phyloP scores from a whole-genome alignment of 1,140 invertebrate genomes.

The Drosophila subpulchrella region DNA sequence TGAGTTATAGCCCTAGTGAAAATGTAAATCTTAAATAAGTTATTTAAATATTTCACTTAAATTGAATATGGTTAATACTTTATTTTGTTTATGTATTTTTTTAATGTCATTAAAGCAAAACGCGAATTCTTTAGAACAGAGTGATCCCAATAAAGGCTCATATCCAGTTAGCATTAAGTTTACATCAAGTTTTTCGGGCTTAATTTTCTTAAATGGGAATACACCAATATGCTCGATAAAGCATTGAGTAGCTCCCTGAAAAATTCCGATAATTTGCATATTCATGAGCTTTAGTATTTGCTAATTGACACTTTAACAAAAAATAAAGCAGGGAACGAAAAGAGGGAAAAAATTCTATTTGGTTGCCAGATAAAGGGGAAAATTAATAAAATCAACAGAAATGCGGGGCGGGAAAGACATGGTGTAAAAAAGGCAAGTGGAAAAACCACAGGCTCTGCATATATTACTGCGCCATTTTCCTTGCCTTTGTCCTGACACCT shows the following conservation, averaged over 20 bases:
- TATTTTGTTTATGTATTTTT: too few species aligned
- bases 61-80: not conserved
- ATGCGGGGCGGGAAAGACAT: conserved; percentile 15
- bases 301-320: conserved; percentile 76
- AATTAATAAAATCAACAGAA: conserved; percentile 65
- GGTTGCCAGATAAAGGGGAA: conserved; percentile 53
- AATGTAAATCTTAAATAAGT: not conserved
- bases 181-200: not conserved
- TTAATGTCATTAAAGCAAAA: too few species aligned
- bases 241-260: conserved; percentile 17
- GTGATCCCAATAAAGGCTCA: too few species aligned
- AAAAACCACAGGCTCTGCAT: conserved; percentile 60
- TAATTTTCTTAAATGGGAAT: not conserved
- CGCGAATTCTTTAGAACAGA: too few species aligned
- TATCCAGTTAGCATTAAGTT: too few species aligned
- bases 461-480: conserved; percentile 53
- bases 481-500: conserved; percentile 19
- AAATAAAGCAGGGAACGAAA: conserved; percentile 44
- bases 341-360: conserved; percentile 39
- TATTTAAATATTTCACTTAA: not conserved
- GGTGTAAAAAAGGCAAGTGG: conserved; percentile 31
- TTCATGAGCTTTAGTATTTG: conserved; percentile 81
- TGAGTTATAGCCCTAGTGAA: not conserved
- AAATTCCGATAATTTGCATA: conserved; percentile 68
- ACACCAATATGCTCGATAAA: conserved; percentile 20